Percentiles rank a stretch among this genome's conserved stretches.
These are phyloP conservation scores for Panurus biarmicus DNA, from an alignment of 2,113 vertebrate genomes.

Conservation along the genomic window DNA sequence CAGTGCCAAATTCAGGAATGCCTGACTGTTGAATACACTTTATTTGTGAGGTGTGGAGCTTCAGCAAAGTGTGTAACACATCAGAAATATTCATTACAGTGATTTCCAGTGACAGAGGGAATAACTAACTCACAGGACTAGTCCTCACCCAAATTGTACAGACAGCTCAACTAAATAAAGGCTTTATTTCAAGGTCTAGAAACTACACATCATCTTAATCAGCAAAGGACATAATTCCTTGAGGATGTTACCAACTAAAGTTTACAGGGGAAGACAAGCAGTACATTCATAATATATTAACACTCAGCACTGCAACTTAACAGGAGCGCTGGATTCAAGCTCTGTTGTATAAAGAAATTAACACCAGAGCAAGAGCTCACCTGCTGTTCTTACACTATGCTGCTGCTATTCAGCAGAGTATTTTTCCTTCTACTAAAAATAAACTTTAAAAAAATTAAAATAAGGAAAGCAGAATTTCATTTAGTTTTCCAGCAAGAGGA, in stretches of 20 bases:
- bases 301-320: background rate
- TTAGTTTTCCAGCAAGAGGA: background rate
- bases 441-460: background rate
- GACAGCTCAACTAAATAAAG: background rate
- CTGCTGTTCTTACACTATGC: background rate
- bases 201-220: background rate
- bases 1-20: background rate
- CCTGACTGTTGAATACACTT: background rate
- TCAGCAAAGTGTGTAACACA: background rate
- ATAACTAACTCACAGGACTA: background rate
- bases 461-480: background rate
- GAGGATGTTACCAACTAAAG: background rate
- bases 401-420: background rate
- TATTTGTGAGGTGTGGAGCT: background rate
- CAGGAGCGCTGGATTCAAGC: background rate
- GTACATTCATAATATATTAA: background rate
- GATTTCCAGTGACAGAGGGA: background rate
- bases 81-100: background rate
- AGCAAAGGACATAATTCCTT: background rate
- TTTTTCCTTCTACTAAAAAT: background rate
- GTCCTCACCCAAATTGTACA: background rate
- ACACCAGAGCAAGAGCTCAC: background rate
- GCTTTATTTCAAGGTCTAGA: background rate
- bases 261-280: background rate
- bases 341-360: background rate